These are phyloP conservation scores for Tachina fera DNA, from an alignment of 2,888 invertebrate species.

Conservation along the genomic window DNA sequence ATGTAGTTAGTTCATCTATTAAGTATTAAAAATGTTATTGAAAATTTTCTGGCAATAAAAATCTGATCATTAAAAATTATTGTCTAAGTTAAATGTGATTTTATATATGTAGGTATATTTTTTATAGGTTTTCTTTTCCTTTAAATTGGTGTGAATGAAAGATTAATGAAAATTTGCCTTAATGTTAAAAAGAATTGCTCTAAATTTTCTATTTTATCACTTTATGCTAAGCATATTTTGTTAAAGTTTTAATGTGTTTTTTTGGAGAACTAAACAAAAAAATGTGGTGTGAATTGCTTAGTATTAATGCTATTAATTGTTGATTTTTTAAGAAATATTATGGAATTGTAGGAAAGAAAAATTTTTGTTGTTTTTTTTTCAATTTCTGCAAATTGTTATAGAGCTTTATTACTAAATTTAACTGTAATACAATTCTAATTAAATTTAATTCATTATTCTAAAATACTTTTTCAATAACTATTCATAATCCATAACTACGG, in stretches of 20 bases:
- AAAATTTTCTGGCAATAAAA: conserved; percentile 8
- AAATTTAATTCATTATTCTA: conserved; percentile 7
- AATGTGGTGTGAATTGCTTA: background rate
- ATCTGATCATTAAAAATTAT: conserved; percentile 6
- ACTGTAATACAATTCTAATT: background rate
- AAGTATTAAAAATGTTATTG: conserved; percentile 45
- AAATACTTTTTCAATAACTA: background rate
- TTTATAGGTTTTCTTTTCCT: background rate
- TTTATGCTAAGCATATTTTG: background rate
- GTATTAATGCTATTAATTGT: background rate
- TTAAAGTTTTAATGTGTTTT: background rate
- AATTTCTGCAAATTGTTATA: background rate
- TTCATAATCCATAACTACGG: background rate
- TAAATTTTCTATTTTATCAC: background rate
- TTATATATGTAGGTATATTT: background rate
- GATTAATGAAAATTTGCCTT: background rate
- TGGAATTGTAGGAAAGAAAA: too few relatives aligned
- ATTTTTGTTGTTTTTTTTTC: background rate
- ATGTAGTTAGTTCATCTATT: conserved; percentile 48
- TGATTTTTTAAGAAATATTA: background rate
- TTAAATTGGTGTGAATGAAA: background rate
- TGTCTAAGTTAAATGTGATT: background rate
- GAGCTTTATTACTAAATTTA: background rate
- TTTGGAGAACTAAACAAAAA: conserved; percentile 1
- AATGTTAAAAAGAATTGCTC: too few relatives aligned